A percentile compares a stretch with the other conserved stretches of the same genome.
Evolutionary conservation across 92 coral and sea anemone genomes (phyloP).

Genomic region (Plumapathes pennacea): DNA sequence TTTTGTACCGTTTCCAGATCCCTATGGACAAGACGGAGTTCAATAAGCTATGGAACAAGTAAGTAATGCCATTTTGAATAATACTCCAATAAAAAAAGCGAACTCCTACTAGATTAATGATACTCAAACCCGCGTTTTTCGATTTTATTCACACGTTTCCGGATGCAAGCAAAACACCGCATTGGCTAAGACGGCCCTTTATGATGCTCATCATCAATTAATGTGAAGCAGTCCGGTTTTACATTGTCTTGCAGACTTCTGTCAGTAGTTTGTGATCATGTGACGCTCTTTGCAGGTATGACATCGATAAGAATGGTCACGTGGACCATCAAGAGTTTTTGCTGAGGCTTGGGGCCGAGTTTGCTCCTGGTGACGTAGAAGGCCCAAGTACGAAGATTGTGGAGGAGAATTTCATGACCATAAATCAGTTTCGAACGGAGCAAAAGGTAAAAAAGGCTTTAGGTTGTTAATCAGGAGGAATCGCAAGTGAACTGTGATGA

Average conservation of each 20-base stretch:
- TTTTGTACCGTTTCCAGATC: slow-evolving; percentile 87
- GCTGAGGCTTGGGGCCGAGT: slow-evolving; percentile 86
- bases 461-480: no score
- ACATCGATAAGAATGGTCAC: slow-evolving; percentile 90
- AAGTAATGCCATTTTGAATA: slow-evolving; percentile 20
- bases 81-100: no score
- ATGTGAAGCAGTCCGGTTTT: no score
- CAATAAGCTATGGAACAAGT: slow-evolving; percentile 87
- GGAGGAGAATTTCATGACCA: slow-evolving; percentile 87
- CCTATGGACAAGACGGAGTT: slow-evolving; percentile 86
- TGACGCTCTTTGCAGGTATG: slow-evolving; percentile 59
- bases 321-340: slow-evolving; percentile 90
- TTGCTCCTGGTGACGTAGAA: slow-evolving; percentile 86
- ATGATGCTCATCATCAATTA: no score
- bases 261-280: background rate
- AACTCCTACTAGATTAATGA: no score
- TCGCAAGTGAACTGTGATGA: no score
- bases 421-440: slow-evolving; percentile 24
- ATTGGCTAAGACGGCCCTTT: no score
- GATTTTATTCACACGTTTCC: no score
- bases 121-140: no score
- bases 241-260: no score
- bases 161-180: no score
- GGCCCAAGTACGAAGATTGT: slow-evolving; percentile 89
- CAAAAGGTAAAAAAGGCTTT: slow-evolving; percentile 44